These are phyloP conservation scores for Mergus octosetaceus DNA, from an alignment of 2,797 vertebrate species.

Conservation along the genomic window DNA sequence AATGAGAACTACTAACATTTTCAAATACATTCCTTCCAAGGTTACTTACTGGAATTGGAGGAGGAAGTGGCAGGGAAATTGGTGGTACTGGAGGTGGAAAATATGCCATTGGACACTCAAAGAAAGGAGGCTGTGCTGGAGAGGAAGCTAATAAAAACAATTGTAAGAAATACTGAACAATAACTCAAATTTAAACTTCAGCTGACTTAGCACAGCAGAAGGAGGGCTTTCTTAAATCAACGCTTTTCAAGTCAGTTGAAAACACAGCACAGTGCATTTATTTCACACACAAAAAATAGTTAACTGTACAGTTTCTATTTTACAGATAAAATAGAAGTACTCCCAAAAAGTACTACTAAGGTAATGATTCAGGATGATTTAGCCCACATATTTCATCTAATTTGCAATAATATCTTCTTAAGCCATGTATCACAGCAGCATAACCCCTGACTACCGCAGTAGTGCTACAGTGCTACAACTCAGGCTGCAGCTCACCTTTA, in stretches of 20 bases:
- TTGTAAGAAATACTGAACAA: background rate
- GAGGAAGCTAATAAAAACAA: constrained; percentile 80
- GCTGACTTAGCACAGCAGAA: background rate
- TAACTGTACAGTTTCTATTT: background rate
- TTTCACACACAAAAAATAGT: background rate
- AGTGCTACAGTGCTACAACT: background rate
- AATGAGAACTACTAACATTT: background rate
- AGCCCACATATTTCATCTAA: background rate
- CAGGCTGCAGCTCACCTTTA: rapidly evolving
- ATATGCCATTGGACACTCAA: constrained; percentile 75
- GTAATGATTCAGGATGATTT: background rate
- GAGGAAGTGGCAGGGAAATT: constrained; percentile 74
- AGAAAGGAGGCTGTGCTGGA: constrained; percentile 79
- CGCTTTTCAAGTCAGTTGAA: background rate
- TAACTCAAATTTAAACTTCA: background rate
- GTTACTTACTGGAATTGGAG: constrained; percentile 82
- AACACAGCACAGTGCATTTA: background rate
- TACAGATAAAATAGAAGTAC: background rate
- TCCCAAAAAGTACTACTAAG: background rate
- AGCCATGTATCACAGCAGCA: background rate
- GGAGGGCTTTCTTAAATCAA: background rate
- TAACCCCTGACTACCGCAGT: background rate
- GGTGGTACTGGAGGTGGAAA: constrained; percentile 76
- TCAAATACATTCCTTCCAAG: background rate
- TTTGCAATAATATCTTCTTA: background rate